Percentiles rank a stretch among this genome's conserved stretches.
Conservation (phyloP, 2,888 invertebrate genomes). For the Caenorhabditis angaria region DNA sequence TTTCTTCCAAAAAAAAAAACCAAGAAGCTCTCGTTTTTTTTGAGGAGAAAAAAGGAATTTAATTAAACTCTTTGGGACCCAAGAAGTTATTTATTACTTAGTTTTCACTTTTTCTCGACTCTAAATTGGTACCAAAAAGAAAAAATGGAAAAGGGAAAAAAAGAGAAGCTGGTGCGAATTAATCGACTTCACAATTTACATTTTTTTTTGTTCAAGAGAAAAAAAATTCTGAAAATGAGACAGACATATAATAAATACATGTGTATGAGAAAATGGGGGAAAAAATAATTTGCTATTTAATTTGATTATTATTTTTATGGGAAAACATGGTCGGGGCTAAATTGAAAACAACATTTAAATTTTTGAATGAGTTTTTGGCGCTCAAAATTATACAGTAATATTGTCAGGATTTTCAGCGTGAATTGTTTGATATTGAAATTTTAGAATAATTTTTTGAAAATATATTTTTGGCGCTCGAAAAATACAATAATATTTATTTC, state of each 20-base stretch:
- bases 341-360: background rate
- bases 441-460: too few species aligned
- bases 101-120: background rate
- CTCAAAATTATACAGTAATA: too few species aligned
- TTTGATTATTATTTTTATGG: background rate
- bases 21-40: too few species aligned
- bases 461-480: too few species aligned
- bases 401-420: background rate
- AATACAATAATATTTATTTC: too few species aligned
- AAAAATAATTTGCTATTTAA: too few species aligned
- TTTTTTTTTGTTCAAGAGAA: background rate
- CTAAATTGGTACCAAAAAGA: background rate
- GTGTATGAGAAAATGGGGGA: too few species aligned
- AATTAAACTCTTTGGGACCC: background rate
- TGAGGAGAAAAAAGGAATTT: background rate
- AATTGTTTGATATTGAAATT: background rate
- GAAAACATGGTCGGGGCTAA: background rate
- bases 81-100: conserved; percentile 1
- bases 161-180: conserved; percentile 2
- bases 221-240: too few species aligned
- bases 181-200: background rate
- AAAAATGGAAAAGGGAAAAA: background rate
- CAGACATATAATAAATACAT: too few species aligned
- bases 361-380: too few species aligned
- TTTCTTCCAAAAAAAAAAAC: too few species aligned